Evolutionary conservation across 1,140 invertebrate genomes (phyloP).

Genomic region (Cydia amplana): DNA sequence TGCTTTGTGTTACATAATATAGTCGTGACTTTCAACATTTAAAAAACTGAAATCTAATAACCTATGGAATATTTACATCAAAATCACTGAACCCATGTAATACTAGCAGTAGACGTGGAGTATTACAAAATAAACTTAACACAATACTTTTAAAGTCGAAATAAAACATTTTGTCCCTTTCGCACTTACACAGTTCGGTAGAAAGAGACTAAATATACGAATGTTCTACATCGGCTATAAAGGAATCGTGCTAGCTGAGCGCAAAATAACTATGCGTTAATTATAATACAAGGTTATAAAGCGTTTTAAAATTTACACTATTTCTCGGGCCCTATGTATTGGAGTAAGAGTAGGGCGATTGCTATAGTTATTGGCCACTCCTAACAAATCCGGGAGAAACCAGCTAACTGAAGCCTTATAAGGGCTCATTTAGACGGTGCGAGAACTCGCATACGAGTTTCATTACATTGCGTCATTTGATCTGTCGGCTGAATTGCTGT

Average conservation of each 20-base stretch:
- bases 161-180: conserved; percentile 1
- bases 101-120: not conserved
- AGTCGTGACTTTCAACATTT: not conserved
- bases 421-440: too few relatives aligned
- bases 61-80: not conserved
- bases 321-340: too few relatives aligned
- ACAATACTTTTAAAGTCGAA: not conserved
- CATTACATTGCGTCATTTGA: too few relatives aligned
- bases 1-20: not conserved
- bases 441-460: too few relatives aligned
- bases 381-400: too few relatives aligned
- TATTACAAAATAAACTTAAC: not conserved
- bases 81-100: conserved; percentile 1
- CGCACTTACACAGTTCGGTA: not conserved
- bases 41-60: conserved; percentile 18
- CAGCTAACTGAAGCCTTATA: too few relatives aligned
- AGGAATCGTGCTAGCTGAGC: not conserved
- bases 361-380: too few relatives aligned
- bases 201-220: not conserved
- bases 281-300: not conserved
- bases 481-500: too few relatives aligned
- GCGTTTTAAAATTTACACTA: too few relatives aligned
- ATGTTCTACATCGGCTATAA: not conserved
- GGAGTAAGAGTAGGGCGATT: too few relatives aligned
- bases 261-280: not conserved